Percentiles rank a stretch among this genome's conserved stretches.
Conservation (phyloP, 1,140 invertebrate genomes). For the Bombus pyrosoma region DNA sequence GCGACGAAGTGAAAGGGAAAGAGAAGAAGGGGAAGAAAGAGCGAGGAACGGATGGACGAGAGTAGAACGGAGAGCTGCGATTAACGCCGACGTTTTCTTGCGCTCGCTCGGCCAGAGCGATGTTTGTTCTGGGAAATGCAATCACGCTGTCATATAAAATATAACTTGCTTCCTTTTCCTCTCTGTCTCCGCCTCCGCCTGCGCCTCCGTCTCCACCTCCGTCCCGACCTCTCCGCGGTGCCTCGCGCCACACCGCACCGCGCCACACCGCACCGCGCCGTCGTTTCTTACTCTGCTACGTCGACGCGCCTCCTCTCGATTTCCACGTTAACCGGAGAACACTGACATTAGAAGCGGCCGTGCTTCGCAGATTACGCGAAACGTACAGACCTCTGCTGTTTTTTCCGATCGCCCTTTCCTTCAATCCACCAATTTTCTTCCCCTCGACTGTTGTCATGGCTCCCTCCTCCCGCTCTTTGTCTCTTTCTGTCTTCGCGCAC, state of each 20-base stretch:
- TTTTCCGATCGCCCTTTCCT: conserved; percentile 39
- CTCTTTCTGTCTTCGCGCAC: background rate
- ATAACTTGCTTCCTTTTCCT: conserved; percentile 72
- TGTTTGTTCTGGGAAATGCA: conserved; percentile 78
- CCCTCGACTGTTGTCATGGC: too few species aligned
- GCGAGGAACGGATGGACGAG: background rate
- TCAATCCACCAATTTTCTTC: conserved; percentile 14
- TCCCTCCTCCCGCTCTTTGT: background rate
- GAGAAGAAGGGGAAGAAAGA: background rate
- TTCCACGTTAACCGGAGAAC: conserved; percentile 60
- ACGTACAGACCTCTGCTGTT: conserved; percentile 39
- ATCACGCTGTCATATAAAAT: conserved; percentile 76
- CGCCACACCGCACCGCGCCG: conserved; percentile 1
- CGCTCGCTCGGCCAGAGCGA: conserved; percentile 64
- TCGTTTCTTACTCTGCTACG: conserved; percentile 15
- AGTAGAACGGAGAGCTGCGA: conserved; percentile 46
- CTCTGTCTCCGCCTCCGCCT: conserved; percentile 31
- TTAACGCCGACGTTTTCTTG: conserved; percentile 71
- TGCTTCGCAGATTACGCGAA: conserved; percentile 61
- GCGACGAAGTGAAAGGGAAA: background rate
- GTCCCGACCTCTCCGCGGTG: background rate
- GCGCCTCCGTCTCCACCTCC: conserved; percentile 17
- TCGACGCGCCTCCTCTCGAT: conserved; percentile 59
- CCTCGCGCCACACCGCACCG: background rate
- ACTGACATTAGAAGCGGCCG: conserved; percentile 58